Conservation (phyloP, 2,113 vertebrate genomes). For the Mohoua ochrocephala region DNA sequence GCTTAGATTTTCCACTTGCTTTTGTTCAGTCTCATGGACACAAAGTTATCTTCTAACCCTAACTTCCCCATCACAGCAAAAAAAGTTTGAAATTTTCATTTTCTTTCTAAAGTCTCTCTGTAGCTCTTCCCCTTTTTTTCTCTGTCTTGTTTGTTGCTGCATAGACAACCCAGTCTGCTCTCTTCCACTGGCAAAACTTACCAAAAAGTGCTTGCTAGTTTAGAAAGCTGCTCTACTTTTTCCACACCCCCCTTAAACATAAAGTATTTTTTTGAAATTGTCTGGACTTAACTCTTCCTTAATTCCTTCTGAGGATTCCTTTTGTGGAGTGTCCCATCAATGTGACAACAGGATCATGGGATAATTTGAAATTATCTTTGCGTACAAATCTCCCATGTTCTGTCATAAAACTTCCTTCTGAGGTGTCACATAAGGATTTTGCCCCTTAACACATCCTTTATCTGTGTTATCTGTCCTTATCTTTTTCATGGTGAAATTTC, state of each 20-base stretch:
- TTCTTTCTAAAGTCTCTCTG: background rate
- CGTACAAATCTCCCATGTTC: background rate
- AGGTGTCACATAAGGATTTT: background rate
- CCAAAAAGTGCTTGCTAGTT: background rate
- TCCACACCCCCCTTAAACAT: background rate
- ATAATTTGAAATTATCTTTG: background rate
- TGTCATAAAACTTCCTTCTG: background rate
- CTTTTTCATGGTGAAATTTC: background rate
- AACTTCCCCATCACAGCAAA: background rate
- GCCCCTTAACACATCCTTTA: background rate
- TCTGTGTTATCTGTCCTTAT: background rate
- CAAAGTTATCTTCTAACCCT: background rate
- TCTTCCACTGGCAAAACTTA: background rate
- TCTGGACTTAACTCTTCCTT: background rate
- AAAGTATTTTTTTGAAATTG: background rate
- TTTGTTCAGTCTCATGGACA: background rate
- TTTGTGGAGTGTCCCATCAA: background rate
- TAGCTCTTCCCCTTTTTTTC: background rate
- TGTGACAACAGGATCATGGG: rapidly evolving
- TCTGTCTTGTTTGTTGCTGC: background rate
- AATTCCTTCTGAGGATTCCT: background rate
- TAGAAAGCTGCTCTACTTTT: background rate
- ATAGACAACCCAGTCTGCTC: background rate
- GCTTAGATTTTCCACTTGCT: background rate
- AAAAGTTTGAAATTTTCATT: background rate